Evolutionary conservation across 2,888 invertebrate genomes (phyloP), one percentile per base, ranked within the genome.

Genomic region (Spisula subtruncata): DNA sequence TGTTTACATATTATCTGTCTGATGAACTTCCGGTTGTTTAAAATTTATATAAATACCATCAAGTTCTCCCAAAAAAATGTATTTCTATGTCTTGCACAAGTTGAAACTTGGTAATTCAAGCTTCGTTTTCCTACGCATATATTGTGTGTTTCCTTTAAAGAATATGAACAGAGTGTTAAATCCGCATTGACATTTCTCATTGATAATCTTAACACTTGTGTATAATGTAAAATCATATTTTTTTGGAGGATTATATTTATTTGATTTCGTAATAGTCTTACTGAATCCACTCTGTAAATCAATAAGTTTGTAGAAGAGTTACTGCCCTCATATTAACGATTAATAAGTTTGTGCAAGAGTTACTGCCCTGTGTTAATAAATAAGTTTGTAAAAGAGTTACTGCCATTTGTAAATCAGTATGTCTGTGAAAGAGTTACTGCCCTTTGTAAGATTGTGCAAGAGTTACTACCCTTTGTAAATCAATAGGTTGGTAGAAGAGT

Each of bases 1-100:
- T 75, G 75, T 75, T 75, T 75, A 75, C 75, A 75, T 35, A 75
- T 75, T 75, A 35, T 32, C 75, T 75, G 75, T 75, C 75, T 75
- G 75, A 16, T 29, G 25, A 75, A 32, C 75, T 10, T 75, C 75
- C 75, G 29, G 16, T 75, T 18, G 32, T 35, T 75, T 14, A 32
- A 32, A n/a, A 32, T 6, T 75, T 32, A 32, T 75, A 12, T 75
- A 75, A 75, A 75, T 75, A 75, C 75, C 75, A 35, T 32, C 35
- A 32, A 75, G 32, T 75, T 75, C 29, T 32, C 35, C 32, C 32
- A 75, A 75, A 75, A n/a, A 75, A 35, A 16, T 75, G 14, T 32
- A 18, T 75, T 75, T 75, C 10, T 35, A 32, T 32, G 29, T 32
- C 29, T 35, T 75, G 75, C 35, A 75, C 32, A 1, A 18, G 60